These are phyloP conservation scores for Atta colombica DNA, from an alignment of 1,140 invertebrate species.

Conservation along the genomic window DNA sequence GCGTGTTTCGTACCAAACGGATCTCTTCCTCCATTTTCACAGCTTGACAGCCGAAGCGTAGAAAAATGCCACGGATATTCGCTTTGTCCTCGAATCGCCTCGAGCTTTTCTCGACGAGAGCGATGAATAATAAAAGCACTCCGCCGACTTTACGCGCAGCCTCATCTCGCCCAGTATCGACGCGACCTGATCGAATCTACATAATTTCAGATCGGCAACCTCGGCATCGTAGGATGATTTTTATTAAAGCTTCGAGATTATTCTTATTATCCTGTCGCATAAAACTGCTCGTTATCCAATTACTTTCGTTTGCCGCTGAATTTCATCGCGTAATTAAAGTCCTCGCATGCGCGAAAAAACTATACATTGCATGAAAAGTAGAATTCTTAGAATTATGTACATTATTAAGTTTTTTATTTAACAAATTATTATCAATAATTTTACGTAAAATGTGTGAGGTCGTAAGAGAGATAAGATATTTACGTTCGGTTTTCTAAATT, in stretches of 20 bases:
- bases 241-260: slow-evolving; percentile 41
- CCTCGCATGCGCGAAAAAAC: neutral
- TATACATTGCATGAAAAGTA: neutral
- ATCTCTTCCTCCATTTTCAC: slow-evolving; percentile 28
- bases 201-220: slow-evolving; percentile 73
- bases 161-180: slow-evolving; percentile 42
- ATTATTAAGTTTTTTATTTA: neutral
- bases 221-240: slow-evolving; percentile 54
- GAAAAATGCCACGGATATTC: slow-evolving; percentile 74
- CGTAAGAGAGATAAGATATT: neutral
- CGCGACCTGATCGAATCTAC: slow-evolving; percentile 70
- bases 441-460: neutral
- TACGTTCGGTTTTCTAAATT: neutral
- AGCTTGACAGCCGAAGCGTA: slow-evolving; percentile 62
- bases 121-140: slow-evolving; percentile 78
- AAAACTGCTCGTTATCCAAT: slow-evolving; percentile 33
- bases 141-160: slow-evolving; percentile 67
- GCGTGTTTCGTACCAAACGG: slow-evolving; percentile 52
- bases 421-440: neutral
- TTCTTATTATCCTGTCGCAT: neutral
- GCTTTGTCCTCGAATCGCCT: slow-evolving; percentile 72
- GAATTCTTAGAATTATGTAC: neutral
- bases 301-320: neutral
- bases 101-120: slow-evolving; percentile 53
- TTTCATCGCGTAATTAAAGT: slow-evolving; percentile 22